Percentiles rank a stretch among this genome's conserved stretches.
Conservation (phyloP, 2,888 invertebrate genomes). For the Acleris cristana region DNA sequence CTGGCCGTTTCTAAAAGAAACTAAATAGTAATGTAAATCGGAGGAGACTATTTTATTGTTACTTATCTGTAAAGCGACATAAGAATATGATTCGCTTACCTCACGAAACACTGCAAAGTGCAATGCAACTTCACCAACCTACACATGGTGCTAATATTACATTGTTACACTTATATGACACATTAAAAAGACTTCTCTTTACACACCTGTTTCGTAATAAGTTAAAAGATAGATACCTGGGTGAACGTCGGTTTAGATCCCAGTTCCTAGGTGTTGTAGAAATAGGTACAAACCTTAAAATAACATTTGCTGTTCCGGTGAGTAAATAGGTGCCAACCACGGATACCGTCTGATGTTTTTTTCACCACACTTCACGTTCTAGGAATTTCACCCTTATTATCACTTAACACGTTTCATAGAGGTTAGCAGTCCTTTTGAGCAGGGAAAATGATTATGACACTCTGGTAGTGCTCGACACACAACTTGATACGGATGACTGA, state of each 20-base stretch:
- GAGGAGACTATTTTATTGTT: background rate
- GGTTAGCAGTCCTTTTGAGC: slow-evolving; percentile 47
- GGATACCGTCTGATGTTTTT: slow-evolving; percentile 53
- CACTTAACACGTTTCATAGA: slow-evolving; percentile 45
- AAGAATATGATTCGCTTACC: slow-evolving; percentile 33
- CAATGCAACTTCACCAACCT: slow-evolving; percentile 54
- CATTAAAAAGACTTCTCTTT: slow-evolving; percentile 44
- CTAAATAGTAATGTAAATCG: background rate
- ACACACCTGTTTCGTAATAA: slow-evolving; percentile 52
- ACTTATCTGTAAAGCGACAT: slow-evolving; percentile 2
- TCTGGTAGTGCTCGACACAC: slow-evolving; percentile 58
- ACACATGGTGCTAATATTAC: slow-evolving; percentile 49
- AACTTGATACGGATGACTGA: slow-evolving; percentile 68
- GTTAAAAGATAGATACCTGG: slow-evolving; percentile 38
- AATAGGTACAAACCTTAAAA: slow-evolving; percentile 72
- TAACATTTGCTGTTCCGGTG: slow-evolving; percentile 79
- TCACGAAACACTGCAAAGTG: slow-evolving; percentile 39
- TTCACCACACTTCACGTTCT: slow-evolving; percentile 47
- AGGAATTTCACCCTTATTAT: slow-evolving; percentile 44
- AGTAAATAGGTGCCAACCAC: slow-evolving; percentile 66
- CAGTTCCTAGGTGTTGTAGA: slow-evolving; percentile 44
- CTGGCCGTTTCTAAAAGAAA: slow-evolving; percentile 34
- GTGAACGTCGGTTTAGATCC: slow-evolving; percentile 30
- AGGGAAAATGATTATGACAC: slow-evolving; percentile 51
- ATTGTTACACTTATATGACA: slow-evolving; percentile 51